Percentiles rank a stretch among this genome's conserved stretches.
Conservation (phyloP, 1,140 invertebrate genomes). For the Cotesia chilonis region DNA sequence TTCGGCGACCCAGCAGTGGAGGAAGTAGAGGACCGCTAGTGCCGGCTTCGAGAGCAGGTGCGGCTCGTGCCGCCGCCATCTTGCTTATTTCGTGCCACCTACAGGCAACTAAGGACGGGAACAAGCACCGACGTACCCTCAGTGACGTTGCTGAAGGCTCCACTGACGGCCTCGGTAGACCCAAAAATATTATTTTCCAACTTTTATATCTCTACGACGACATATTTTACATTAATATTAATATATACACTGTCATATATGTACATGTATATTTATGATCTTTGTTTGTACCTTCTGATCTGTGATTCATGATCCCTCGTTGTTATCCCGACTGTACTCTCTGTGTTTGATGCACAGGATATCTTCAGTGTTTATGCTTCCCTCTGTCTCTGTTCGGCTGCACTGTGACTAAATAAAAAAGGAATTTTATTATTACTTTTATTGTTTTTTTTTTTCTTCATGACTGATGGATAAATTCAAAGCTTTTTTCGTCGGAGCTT, state of each 20-base stretch:
- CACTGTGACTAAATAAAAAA: neutral
- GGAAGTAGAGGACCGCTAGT: slow-evolving; percentile 71
- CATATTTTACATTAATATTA: too few relatives aligned
- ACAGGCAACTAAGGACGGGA: slow-evolving; percentile 59
- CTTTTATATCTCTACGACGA: slow-evolving; percentile 5
- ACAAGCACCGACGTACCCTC: slow-evolving; percentile 63
- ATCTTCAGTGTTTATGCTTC: too few relatives aligned
- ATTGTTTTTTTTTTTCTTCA: neutral
- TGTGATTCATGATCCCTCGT: too few relatives aligned
- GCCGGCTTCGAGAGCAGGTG: slow-evolving; percentile 83
- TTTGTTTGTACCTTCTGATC: too few relatives aligned
- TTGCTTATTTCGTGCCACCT: slow-evolving; percentile 89
- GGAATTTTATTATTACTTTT: neutral
- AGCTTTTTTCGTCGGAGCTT: slow-evolving; percentile 9
- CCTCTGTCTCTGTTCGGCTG: too few relatives aligned
- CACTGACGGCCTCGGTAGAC: slow-evolving; percentile 64
- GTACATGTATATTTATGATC: too few relatives aligned
- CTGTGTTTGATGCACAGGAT: too few relatives aligned
- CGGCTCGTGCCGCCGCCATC: slow-evolving; percentile 87
- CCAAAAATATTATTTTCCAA: slow-evolving; percentile 41
- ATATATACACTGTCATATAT: too few relatives aligned
- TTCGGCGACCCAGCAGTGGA: slow-evolving; percentile 70
- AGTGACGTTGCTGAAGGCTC: slow-evolving; percentile 69
- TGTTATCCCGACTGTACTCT: too few relatives aligned
- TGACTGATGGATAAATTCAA: neutral